These are phyloP conservation scores for Lates calcarifer DNA, from an alignment of 2,113 vertebrate genomes.

Conservation along the genomic window DNA sequence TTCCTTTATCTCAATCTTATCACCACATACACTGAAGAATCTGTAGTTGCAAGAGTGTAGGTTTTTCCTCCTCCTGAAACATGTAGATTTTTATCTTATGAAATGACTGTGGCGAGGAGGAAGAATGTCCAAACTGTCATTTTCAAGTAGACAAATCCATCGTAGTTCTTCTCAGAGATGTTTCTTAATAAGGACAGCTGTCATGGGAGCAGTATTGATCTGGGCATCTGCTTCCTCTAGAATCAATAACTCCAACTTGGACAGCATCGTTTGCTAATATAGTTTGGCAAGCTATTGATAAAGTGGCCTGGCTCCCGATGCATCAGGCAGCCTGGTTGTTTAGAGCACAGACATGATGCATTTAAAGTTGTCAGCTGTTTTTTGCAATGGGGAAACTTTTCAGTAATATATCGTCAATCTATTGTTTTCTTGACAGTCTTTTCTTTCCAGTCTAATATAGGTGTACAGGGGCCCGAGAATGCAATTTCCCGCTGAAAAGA, in stretches of 20 bases:
- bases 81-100: not conserved
- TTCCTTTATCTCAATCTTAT: constrained; percentile 23
- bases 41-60: not conserved
- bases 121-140: constrained; percentile 2
- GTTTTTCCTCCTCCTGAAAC: constrained; percentile 12
- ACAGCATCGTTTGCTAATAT: constrained; percentile 28
- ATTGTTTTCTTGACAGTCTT: constrained; percentile 63
- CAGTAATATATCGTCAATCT: constrained; percentile 55
- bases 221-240: constrained; percentile 6
- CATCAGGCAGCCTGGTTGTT: constrained; percentile 44
- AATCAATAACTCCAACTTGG: constrained; percentile 41
- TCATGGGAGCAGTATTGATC: constrained; percentile 23
- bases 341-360: not conserved
- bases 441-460: constrained; percentile 40
- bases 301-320: constrained; percentile 10
- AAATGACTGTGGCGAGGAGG: constrained; percentile 7
- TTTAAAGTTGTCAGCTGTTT: constrained; percentile 45
- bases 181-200: constrained; percentile 32
- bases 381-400: constrained; percentile 36
- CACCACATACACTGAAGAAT: not conserved
- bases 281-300: constrained; percentile 21
- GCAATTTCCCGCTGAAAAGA: constrained; percentile 65
- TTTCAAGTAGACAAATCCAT: constrained; percentile 13
- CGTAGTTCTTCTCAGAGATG: not conserved
- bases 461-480: constrained; percentile 35